These are phyloP conservation scores for Argyresthia goedartella DNA, from an alignment of 2,888 invertebrate genomes.

Conservation along the genomic window DNA sequence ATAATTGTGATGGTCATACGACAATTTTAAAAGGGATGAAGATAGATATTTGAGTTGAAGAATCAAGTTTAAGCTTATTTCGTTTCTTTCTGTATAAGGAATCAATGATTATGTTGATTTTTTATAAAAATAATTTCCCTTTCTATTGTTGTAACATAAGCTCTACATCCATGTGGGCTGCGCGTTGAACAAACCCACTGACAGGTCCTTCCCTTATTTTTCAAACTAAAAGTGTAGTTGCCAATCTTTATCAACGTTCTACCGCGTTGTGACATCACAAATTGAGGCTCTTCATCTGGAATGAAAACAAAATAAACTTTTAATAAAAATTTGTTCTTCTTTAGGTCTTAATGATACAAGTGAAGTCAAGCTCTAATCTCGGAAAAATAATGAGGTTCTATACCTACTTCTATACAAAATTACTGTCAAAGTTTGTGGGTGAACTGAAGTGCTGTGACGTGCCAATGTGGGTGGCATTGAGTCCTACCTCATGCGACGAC, in stretches of 20 bases:
- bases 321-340: no score
- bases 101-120: background rate
- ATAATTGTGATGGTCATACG: no score
- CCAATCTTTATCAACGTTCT: constrained; percentile 23
- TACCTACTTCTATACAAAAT: no score
- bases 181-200: constrained; percentile 24
- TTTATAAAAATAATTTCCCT: constrained; percentile 6
- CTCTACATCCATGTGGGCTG: constrained; percentile 18
- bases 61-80: background rate
- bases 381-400: no score
- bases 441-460: no score
- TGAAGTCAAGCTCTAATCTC: no score
- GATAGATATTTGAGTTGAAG: background rate
- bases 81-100: background rate
- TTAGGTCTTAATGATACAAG: no score
- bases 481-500: no score
- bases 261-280: constrained; percentile 22
- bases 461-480: no score
- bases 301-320: no score
- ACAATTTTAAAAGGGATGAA: background rate
- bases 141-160: constrained; percentile 15
- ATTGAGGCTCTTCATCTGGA: background rate
- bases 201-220: constrained; percentile 5
- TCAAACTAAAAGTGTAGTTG: constrained; percentile 23
- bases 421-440: no score